A percentile compares a stretch with the other conserved stretches of the same genome.
These are phyloP conservation scores for Chelon auratus DNA, from an alignment of 2,797 vertebrate genomes.

Conservation along the genomic window DNA sequence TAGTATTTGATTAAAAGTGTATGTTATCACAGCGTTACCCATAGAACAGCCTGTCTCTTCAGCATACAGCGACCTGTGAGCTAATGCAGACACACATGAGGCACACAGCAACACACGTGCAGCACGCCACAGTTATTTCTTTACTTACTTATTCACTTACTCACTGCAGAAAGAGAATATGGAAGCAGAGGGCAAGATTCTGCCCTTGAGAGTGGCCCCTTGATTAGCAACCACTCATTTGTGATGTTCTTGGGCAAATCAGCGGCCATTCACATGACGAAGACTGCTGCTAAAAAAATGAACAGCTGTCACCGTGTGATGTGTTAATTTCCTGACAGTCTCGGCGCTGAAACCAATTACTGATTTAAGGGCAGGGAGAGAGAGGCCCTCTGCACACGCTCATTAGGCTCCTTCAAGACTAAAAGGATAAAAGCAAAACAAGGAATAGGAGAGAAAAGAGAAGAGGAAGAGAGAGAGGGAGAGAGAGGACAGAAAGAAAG, in stretches of 20 bases:
- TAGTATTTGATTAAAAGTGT: too few species aligned
- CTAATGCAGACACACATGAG: conserved; percentile 22
- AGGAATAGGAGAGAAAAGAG: conserved; percentile 70
- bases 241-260: conserved; percentile 97
- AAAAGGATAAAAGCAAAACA: conserved; percentile 98
- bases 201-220: conserved; percentile 86
- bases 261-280: conserved; percentile 95
- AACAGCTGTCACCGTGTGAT: conserved; percentile 99
- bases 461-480: conserved; percentile 57
- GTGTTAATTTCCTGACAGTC: conserved; percentile 99
- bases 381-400: conserved; percentile 93
- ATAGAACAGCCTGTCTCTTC: neutral
- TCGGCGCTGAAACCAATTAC: conserved; percentile 99
- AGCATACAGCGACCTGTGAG: conserved; percentile 24
- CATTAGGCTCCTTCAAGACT: conserved; percentile 99
- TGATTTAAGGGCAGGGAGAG: conserved; percentile 99
- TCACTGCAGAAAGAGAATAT: conserved; percentile 50
- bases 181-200: conserved; percentile 79
- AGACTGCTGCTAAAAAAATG: conserved; percentile 92
- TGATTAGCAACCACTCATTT: conserved; percentile 98
- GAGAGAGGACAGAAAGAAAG: conserved; percentile 83
- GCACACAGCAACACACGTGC: neutral
- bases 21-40: neutral
- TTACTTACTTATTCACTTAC: conserved; percentile 51
- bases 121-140: conserved; percentile 29